phyloP scores from a whole-genome alignment of 2,797 vertebrate species.

The Thunnus albacares region DNA sequence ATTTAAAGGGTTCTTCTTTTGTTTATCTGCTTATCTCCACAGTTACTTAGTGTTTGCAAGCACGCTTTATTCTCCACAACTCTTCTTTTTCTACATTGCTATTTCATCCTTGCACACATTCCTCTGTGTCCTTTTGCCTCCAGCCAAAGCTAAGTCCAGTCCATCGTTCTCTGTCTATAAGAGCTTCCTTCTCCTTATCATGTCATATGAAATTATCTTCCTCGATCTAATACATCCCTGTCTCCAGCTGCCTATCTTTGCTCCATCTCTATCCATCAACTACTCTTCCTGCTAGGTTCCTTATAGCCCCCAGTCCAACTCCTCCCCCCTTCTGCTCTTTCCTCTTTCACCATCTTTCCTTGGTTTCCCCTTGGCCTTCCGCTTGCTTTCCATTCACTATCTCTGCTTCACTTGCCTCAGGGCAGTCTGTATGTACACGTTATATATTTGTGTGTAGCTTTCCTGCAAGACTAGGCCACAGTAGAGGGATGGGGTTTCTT shows the following conservation, averaged over 20 bases:
- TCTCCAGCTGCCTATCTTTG: conserved; percentile 42
- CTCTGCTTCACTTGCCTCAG: conserved; percentile 24
- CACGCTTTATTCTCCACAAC: background rate
- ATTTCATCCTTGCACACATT: conserved; percentile 7
- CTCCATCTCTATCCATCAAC: conserved; percentile 57
- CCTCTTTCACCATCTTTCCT: background rate
- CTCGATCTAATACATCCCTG: conserved; percentile 43
- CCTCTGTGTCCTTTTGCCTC: conserved; percentile 20
- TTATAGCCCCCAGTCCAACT: conserved; percentile 14
- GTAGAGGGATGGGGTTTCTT: conserved; percentile 9
- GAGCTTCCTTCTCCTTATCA: conserved; percentile 55
- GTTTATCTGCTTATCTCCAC: background rate
- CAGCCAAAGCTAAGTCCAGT: conserved; percentile 8
- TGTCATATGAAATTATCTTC: conserved; percentile 63
- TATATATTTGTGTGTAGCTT: conserved; percentile 19
- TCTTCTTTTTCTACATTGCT: conserved; percentile 2
- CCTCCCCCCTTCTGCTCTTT: background rate
- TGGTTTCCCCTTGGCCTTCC: conserved; percentile 2
- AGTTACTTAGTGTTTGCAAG: background rate
- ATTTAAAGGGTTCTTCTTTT: background rate
- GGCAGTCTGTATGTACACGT: conserved; percentile 21
- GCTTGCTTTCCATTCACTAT: conserved; percentile 16
- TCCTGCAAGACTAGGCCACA: background rate
- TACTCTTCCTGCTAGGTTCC: conserved; percentile 39
- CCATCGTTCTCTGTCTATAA: conserved; percentile 34